phyloP scores from a whole-genome alignment of 2,113 vertebrate species.

The Collichthys lucidus region DNA sequence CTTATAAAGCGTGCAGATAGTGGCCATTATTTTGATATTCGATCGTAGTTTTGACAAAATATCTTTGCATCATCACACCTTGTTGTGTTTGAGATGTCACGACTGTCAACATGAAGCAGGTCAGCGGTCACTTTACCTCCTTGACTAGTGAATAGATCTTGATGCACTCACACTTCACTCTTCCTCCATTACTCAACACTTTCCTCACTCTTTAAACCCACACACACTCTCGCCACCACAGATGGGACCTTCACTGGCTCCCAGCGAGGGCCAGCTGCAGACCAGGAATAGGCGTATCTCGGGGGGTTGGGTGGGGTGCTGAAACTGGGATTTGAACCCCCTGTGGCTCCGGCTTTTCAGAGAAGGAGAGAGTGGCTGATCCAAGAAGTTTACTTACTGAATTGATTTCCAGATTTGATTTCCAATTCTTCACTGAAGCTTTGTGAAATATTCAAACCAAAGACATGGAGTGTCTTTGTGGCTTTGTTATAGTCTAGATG shows the following conservation, averaged over 20 bases:
- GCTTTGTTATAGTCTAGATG: background rate
- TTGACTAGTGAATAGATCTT: constrained; percentile 19
- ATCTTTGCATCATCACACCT: background rate
- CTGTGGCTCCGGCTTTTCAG: constrained; percentile 14
- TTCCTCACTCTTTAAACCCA: background rate
- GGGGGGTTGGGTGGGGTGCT: constrained; percentile 18
- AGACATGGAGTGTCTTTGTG: background rate
- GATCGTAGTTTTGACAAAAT: background rate
- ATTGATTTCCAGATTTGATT: background rate
- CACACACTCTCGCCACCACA: constrained; percentile 39
- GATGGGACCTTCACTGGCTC: constrained; percentile 51
- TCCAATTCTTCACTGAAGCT: constrained; percentile 2
- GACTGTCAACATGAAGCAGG: background rate
- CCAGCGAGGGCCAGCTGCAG: constrained; percentile 67
- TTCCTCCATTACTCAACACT: background rate
- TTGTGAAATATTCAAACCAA: background rate
- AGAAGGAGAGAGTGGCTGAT: constrained; percentile 12
- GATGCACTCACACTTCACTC: background rate
- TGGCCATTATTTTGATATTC: background rate
- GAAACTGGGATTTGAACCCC: constrained; percentile 26
- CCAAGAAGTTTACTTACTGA: background rate
- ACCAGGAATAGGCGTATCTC: constrained; percentile 30
- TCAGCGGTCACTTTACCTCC: background rate
- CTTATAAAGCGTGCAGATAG: background rate
- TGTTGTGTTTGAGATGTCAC: background rate